Evolutionary conservation across 2,888 invertebrate genomes (phyloP).

Genomic region (Trileptium ribeirensis): DNA sequence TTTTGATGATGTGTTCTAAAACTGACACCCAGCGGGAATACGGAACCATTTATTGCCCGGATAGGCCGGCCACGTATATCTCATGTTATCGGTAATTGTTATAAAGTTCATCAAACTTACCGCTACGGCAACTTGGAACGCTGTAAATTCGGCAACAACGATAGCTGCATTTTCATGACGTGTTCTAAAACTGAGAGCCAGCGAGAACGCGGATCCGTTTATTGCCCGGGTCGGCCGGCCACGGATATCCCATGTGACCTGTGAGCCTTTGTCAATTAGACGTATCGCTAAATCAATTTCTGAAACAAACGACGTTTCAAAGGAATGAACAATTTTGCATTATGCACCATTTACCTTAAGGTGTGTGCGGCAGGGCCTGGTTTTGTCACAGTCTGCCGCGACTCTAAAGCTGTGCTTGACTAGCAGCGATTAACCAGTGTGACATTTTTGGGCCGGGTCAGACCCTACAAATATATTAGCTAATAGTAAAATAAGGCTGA

Average conservation of each 20-base stretch:
- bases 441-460: no score
- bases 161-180: not conserved
- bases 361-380: no score
- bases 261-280: not conserved
- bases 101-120: no score
- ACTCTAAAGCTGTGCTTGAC: no score
- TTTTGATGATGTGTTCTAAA: not conserved
- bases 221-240: not conserved
- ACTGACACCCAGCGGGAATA: not conserved
- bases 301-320: not conserved
- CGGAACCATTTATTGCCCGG: not conserved
- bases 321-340: no score
- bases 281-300: not conserved
- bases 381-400: no score
- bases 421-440: no score
- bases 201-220: not conserved
- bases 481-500: no score
- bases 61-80: not conserved
- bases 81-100: no score
- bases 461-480: no score
- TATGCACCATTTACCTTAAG: no score
- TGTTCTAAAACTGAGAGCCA: not conserved
- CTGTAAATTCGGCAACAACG: not conserved
- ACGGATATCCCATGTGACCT: not conserved
- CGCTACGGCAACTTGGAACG: not conserved